phyloP scores from a whole-genome alignment of 2,797 vertebrate genomes.

The Vireo griseus region DNA sequence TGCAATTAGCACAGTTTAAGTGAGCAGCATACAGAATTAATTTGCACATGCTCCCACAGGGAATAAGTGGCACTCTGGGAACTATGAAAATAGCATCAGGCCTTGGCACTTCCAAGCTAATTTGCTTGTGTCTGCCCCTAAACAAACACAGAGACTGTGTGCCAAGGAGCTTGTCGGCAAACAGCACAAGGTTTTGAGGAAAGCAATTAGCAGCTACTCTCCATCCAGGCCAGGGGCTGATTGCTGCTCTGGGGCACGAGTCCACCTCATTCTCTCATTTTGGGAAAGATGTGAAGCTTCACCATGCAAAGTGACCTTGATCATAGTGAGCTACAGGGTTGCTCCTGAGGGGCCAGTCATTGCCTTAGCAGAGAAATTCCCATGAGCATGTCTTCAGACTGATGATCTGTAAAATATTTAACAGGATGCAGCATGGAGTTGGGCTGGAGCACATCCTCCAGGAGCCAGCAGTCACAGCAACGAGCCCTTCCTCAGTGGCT shows the following conservation, averaged over 20 bases:
- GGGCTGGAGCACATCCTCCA: neutral
- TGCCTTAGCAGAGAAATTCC: neutral
- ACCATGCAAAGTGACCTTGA: neutral
- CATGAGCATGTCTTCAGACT: neutral
- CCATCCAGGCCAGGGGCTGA: neutral
- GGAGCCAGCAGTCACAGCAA: neutral
- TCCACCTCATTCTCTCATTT: neutral
- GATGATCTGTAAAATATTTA: neutral
- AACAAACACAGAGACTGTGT: constrained; percentile 31
- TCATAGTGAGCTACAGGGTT: neutral
- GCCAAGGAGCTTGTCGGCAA: constrained; percentile 34
- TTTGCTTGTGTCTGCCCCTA: constrained; percentile 31
- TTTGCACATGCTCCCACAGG: constrained; percentile 49
- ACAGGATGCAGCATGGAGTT: neutral
- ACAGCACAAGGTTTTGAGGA: constrained; percentile 23
- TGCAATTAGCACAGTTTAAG: constrained; percentile 54
- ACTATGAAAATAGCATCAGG: constrained; percentile 9
- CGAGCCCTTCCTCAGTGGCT: neutral
- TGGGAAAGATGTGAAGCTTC: neutral
- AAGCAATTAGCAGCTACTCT: constrained; percentile 50
- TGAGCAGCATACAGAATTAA: constrained; percentile 56
- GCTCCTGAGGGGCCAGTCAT: neutral
- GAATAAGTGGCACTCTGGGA: constrained; percentile 34
- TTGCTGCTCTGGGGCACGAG: neutral
- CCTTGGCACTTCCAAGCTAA: constrained; percentile 22